phyloP scores from a whole-genome alignment of 35 echinoderm and acorn worm species.

The Amphiura filiformis region DNA sequence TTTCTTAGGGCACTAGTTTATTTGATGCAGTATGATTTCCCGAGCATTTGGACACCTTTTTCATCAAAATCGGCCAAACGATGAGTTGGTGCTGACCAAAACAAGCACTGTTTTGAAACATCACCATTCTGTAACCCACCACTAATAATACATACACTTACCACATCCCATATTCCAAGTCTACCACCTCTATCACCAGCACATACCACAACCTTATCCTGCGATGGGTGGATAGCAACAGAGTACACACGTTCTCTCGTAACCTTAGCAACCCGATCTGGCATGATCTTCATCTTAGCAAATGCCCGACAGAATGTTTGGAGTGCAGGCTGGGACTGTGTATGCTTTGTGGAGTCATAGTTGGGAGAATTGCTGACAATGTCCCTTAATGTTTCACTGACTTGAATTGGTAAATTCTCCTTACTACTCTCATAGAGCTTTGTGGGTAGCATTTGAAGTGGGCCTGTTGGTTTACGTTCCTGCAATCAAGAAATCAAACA shows the following conservation, averaged over 20 bases:
- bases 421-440: slow-evolving; percentile 51
- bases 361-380: slow-evolving; percentile 13
- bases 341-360: too few relatives aligned
- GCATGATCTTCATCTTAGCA: slow-evolving; percentile 45
- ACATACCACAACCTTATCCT: slow-evolving; percentile 44
- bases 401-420: slow-evolving; percentile 4
- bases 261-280: slow-evolving; percentile 71
- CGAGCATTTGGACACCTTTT: too few relatives aligned
- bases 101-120: too few relatives aligned
- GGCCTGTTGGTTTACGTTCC: slow-evolving; percentile 58
- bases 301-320: slow-evolving; percentile 18
- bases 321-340: not conserved
- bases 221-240: slow-evolving; percentile 62
- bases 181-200: slow-evolving; percentile 84
- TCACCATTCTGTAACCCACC: too few relatives aligned
- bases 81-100: too few relatives aligned
- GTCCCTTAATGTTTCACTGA: slow-evolving; percentile 31
- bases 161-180: slow-evolving; percentile 91
- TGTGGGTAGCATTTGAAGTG: slow-evolving; percentile 62
- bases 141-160: slow-evolving; percentile 38
- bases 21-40: too few relatives aligned
- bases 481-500: not conserved
- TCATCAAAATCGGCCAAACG: too few relatives aligned
- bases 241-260: slow-evolving; percentile 67
- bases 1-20: too few relatives aligned